Percentiles rank a stretch among this genome's conserved stretches.
phyloP scores from a whole-genome alignment of 2,113 vertebrate genomes.

The Chloropsis cyanopogon region DNA sequence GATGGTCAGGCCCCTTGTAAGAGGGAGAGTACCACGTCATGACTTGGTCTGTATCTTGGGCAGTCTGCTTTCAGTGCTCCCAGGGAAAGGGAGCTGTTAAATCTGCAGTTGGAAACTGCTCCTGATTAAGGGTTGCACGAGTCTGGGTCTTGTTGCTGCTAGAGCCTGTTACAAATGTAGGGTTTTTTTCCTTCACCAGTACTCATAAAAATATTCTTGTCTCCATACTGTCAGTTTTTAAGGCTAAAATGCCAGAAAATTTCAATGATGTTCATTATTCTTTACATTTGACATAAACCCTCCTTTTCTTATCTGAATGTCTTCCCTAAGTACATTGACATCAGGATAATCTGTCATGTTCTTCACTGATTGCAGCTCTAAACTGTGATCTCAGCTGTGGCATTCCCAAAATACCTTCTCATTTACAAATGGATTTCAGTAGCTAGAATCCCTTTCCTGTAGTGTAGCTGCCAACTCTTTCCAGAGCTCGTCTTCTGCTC shows the following conservation, averaged over 20 bases:
- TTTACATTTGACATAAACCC: accelerated
- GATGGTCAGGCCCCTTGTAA: not conserved
- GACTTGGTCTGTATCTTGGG: not conserved
- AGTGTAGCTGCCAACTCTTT: not conserved
- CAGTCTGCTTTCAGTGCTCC: not conserved
- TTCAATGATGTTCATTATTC: not conserved
- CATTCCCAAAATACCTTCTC: constrained; percentile 6
- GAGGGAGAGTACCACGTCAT: not conserved
- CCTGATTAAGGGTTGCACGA: not conserved
- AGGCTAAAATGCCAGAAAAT: not conserved
- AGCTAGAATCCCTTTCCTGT: not conserved
- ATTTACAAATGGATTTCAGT: not conserved
- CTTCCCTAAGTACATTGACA: not conserved
- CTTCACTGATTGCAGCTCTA: not conserved
- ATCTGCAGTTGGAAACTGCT: not conserved
- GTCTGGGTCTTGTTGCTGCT: not conserved
- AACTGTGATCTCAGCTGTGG: not conserved
- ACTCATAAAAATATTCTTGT: not conserved
- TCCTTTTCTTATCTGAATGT: not conserved
- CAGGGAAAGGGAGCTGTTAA: not conserved
- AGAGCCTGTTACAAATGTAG: not conserved
- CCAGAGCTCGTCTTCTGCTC: not conserved
- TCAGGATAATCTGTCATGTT: not conserved
- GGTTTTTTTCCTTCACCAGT: not conserved
- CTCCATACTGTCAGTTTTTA: not conserved